Base-by-base conservation (phyloP, 1,140 invertebrate genomes). In the Paralvinella palmiformis region DNA sequence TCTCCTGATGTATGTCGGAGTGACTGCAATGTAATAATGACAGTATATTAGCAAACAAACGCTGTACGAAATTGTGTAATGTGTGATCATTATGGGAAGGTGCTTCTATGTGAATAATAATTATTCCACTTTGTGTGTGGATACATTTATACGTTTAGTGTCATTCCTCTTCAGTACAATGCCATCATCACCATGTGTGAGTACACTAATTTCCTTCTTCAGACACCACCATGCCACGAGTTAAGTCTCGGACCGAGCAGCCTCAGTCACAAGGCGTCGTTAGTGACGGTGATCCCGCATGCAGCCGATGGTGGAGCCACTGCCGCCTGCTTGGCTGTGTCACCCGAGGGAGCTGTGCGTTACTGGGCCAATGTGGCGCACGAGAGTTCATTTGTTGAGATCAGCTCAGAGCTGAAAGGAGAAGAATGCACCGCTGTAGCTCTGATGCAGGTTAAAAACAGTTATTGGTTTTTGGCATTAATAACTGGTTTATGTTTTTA, bases 321-420 rank as follows among this genome's bases (percentile, higher is more conserved):
- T 10, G 94, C 92, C 73, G 73, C 75, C 10, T 79, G 77, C 68
- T 87, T 96, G 69, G 92, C 92, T 41, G 91, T 94, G 0, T 95
- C 92, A 13, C 92, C 94, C 29, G 93, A 95, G 77, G 94, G 93
- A n/a, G 84, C 88, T 36, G 87, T 93, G 2, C 84, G 92, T 17
- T 96, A 91, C 77, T 97, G 94, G 94, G 84, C 90, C 0, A 91
- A 88, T 32, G 87, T 96, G 44, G 88, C 90, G 0, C 91, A 95
- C 72, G 92, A 94, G 73, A 88, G 88, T 3, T 86, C 87, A 7
- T 92, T 88, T n/a, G 84, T 88, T 15, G 92, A 96, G 79, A 86
- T 89, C 29, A 89, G 85, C 68, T 88, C 90, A 3, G 91, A 95
- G 71, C 78, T 96, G 20, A 88, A 90, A 5, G 85, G 85, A 37